A percentile compares a stretch with the other conserved stretches of the same genome.
phyloP scores from a whole-genome alignment of 1,140 invertebrate species.

The Acyrthosiphon pisum region DNA sequence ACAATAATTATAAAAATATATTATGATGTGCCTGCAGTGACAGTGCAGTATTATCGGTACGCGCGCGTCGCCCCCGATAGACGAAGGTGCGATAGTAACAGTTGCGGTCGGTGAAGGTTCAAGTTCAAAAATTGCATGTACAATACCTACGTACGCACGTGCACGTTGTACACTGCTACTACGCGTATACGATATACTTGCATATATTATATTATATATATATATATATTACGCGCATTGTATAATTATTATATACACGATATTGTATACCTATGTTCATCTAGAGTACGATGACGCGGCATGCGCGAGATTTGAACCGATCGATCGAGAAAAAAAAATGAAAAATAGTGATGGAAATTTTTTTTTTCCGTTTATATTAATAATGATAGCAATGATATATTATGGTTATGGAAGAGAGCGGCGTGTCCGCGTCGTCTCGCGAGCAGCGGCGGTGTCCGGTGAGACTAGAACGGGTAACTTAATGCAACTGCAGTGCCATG shows the following conservation, averaged over 20 bases:
- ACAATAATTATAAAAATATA: neutral
- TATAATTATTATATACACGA: neutral
- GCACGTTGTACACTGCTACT: neutral
- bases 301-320: neutral
- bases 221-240: neutral
- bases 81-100: no score
- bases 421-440: neutral
- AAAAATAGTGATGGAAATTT: neutral
- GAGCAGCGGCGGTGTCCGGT: slow-evolving; percentile 1
- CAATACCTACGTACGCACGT: neutral
- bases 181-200: neutral
- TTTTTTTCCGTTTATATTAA: neutral
- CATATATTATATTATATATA: no score
- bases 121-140: neutral
- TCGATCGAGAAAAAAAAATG: neutral
- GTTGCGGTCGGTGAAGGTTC: neutral
- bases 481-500: slow-evolving; percentile 52
- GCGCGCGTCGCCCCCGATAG: no score
- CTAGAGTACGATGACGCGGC: neutral
- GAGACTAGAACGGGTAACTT: slow-evolving; percentile 46
- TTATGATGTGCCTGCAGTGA: neutral
- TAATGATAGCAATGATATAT: neutral
- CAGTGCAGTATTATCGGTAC: no score
- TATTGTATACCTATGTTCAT: neutral
- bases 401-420: neutral